Evolutionary conservation across 2,797 vertebrate genomes (phyloP).

Genomic region (Coilia nasus): DNA sequence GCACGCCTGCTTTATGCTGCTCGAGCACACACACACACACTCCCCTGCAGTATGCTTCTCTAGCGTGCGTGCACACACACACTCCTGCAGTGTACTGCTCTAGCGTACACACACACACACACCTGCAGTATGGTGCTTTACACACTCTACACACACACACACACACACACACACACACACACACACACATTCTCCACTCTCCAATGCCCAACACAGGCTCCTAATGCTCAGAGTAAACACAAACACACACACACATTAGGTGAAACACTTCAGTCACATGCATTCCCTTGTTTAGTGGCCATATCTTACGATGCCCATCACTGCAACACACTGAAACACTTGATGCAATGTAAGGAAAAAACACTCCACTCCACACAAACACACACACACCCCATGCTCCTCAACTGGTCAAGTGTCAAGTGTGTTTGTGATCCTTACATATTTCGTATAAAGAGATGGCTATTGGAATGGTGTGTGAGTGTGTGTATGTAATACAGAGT

Average conservation of each 20-base stretch:
- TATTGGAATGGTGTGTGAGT: neutral
- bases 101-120: neutral
- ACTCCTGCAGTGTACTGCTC: neutral
- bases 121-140: neutral
- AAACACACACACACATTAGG: too few relatives aligned
- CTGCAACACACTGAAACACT: too few relatives aligned
- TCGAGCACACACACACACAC: neutral
- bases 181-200: neutral
- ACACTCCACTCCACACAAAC: too few relatives aligned
- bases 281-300: too few relatives aligned
- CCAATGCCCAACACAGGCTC: too few relatives aligned
- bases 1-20: neutral
- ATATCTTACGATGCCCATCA: too few relatives aligned
- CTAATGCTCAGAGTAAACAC: too few relatives aligned
- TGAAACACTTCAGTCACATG: too few relatives aligned
- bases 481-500: neutral
- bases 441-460: neutral
- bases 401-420: neutral
- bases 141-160: slow-evolving; percentile 26
- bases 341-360: too few relatives aligned
- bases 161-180: neutral
- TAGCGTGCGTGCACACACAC: neutral
- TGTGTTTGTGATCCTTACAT: neutral
- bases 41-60: neutral
- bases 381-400: too few relatives aligned